A percentile compares a stretch with the other conserved stretches of the same genome.
These are phyloP conservation scores for Yoshiicerus persimilis DNA, from an alignment of 1,140 invertebrate genomes.

Conservation along the genomic window DNA sequence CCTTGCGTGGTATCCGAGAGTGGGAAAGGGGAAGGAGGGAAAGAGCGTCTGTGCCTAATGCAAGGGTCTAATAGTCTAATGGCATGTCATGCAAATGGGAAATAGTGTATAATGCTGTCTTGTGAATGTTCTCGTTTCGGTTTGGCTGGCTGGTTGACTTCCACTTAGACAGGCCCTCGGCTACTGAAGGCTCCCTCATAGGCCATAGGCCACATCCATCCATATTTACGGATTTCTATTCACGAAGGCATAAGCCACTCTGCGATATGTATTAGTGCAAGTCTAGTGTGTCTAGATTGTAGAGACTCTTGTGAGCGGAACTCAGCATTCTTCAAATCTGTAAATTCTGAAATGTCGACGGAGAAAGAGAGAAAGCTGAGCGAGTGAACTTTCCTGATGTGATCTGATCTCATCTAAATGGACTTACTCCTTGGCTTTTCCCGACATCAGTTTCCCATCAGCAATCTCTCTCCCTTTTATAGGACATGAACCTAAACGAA, in stretches of 20 bases:
- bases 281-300: no score
- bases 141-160: not conserved
- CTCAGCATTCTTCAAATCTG: not conserved
- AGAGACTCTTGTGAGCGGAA: not conserved
- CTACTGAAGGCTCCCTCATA: not conserved
- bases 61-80: conserved; percentile 6
- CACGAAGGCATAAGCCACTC: not conserved
- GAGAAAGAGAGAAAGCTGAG: not conserved
- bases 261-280: no score
- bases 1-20: not conserved
- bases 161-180: not conserved
- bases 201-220: not conserved
- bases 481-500: not conserved
- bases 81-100: conserved; percentile 18
- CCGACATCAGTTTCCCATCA: conserved; percentile 18
- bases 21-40: not conserved
- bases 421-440: not conserved
- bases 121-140: not conserved
- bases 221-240: not conserved
- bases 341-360: not conserved
- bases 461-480: not conserved
- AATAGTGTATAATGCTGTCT: conserved; percentile 13
- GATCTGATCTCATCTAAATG: conserved; percentile 16
- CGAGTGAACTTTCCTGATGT: conserved; percentile 1
- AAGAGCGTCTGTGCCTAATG: not conserved